Base-by-base conservation (phyloP, 1,140 invertebrate species). In the Latrodectus geometricus region DNA sequence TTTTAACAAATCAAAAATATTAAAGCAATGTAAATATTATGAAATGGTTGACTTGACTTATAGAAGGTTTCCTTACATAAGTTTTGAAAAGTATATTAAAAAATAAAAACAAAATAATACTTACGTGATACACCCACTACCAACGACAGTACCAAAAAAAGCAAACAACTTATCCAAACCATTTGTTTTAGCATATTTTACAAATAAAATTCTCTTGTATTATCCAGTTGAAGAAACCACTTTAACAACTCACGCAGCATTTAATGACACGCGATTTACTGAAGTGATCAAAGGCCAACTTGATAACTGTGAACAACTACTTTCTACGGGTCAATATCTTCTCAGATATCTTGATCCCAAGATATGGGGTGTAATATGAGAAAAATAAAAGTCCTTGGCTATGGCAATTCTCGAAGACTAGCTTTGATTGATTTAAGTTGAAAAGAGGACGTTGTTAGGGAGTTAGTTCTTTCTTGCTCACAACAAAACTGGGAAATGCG, bases 111-210 rank as follows among this genome's bases (percentile, higher is more conserved):
- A 61, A 2, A 61, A 14, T 8, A 61, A 8, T 11, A 81, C 78
- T 81, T 70, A 81, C 78, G 78, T 54, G 65, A 23, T 35, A 81
- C 78, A 4, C 77, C 65, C 7, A 81, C 50, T 0, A 70, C 78
- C 23, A 17, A 7, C n/a, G 68, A n/a, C n/a, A 81, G 20, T 1
- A 81, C n/a, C 65, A 81, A 12, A 15, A 12, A 70, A 52, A 81
- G 20, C 0, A 12, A 15, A 52, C n/a, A 65, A 4, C 11, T 50
- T 4, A 72, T 9, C 78, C 78, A 81, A 50, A 72, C 78, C 78
- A 81, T 81, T 70, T 20, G 49, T 70, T 20, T 81, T 4, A 68
- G 5, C 78, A 81, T 81, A 21, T 80, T 81, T 17, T 8, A 61
- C 54, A 1, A 11, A 61, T 61, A 61, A 61, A 61, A 4, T 61